Evolutionary conservation across 92 coral and sea anemone species (phyloP), one percentile per base, ranked within the genome.

Genomic region (Isaurus tuberculatus): DNA sequence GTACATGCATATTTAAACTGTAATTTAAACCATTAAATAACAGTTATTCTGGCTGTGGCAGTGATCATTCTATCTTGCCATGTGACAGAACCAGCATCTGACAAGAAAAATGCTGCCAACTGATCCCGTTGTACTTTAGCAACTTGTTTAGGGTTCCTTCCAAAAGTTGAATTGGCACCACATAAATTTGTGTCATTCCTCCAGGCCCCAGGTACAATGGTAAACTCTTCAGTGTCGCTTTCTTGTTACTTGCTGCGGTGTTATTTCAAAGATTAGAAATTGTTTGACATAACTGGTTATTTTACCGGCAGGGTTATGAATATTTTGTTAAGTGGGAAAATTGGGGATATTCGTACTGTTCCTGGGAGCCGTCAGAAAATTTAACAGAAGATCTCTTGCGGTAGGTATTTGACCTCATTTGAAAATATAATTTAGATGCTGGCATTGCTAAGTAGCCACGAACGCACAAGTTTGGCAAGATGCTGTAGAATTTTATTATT

Each of bases 141-240:
- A 30, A 31, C n/a, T 67, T 67, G 72, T 33, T 32, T 67, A 33
- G 23, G 72, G 72, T 67, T 67, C 72, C 72, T 67, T 33, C 72
- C 43, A 6, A 67, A 32, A 33, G 72, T 31, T 67, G 72, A 31
- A 34, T 67, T 67, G 43, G 72, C 42, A 67, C 72, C 44, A 67
- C 73, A 68, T 20, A 68, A 34, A 13, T 17, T 33, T 68, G 73
- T 33, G 48, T 68, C 73, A 68, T 68, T 68, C 48, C 79, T 68
- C 86, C 86, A 83, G 20, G 5, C 51, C 43, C 86, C 79, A 22
- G 86, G 79, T 16, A 48, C 36, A 8, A 69, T 31, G 57, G 44
- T 79, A 72, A 11, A 79, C 29, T 68, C 66, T 15, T 70, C 67
- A 43, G 44, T 64, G 58, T 83, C 81, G 68, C 68, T 8, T 69